Base-by-base conservation (phyloP, 2,113 vertebrate genomes). In the Sorex araneus region DNA sequence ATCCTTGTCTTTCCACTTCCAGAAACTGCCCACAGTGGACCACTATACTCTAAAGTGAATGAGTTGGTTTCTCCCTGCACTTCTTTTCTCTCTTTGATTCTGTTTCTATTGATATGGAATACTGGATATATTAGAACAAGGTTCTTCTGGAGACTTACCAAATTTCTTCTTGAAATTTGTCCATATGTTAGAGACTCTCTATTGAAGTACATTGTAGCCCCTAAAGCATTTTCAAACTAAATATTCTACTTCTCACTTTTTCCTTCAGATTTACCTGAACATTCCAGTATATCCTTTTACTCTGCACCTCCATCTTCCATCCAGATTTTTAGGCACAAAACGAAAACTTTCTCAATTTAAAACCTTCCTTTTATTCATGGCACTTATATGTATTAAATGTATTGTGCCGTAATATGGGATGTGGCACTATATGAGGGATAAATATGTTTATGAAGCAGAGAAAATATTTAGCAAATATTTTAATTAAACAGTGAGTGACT, bases 21-120 rank as follows among this genome's bases (percentile, higher is more conserved):
- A 82, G 74, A 88, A 70, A 78, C 9, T 34, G 23, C 54, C 73
- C 73, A 1, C n/a, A 12, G 4, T 84, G 19, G 4, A 32, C 67
- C 27, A 63, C 12, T 40, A 74, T 7, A 50, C 36, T 66, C 89
- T 60, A 64, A 73, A 77, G 70, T 81, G 93, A 86, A 64, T 36
- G 40, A 86, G 3, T 19, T 83, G 7, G 3, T 47, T 64, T 18
- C 57, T 15, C 40, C 30, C 21, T 85, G 16, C 7, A 21, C 64
- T 30, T 19, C 19, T 50, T 67, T 66, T 27, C 36, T 92, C 8
- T 30, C 16, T 27, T 57, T 21, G 32, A 80, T 1, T 30, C 8
- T 21, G 28, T 47, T 90, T 57, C 16, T 74, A 15, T 13, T 85
- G 50, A 28, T 40, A 47, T 50, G 23, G n/a, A 82, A 75, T 34